Evolutionary conservation across 1,140 invertebrate genomes (phyloP).

Genomic region (Liolophura sinensis): DNA sequence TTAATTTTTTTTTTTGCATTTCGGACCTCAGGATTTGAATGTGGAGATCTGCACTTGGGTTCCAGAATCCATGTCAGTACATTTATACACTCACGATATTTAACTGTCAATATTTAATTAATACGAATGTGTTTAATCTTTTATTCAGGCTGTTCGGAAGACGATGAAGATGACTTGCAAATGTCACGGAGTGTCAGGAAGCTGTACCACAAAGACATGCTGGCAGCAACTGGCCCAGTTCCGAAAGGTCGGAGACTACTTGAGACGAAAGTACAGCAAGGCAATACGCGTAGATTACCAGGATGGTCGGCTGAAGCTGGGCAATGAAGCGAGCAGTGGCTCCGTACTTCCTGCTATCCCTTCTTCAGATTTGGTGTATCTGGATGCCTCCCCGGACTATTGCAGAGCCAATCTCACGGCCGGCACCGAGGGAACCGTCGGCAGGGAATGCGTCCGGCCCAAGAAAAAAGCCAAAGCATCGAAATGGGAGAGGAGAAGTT

Average conservation of each 20-base stretch:
- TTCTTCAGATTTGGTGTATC: slow-evolving; percentile 73
- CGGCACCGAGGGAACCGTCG: slow-evolving; percentile 80
- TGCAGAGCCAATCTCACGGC: slow-evolving; percentile 75
- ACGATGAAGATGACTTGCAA: slow-evolving; percentile 88
- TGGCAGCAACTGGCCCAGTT: slow-evolving; percentile 88
- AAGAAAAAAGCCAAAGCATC: slow-evolving; percentile 62
- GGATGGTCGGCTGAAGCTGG: slow-evolving; percentile 28
- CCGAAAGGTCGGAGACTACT: slow-evolving; percentile 81
- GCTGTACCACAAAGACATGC: slow-evolving; percentile 88
- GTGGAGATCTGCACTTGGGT: background rate
- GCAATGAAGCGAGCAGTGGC: slow-evolving; percentile 21
- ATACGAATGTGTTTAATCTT: background rate
- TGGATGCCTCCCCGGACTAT: slow-evolving; percentile 87
- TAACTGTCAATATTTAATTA: background rate
- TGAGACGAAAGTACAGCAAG: slow-evolving; percentile 84
- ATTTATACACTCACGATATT: background rate
- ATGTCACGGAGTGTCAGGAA: slow-evolving; percentile 88
- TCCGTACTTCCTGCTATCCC: slow-evolving; percentile 21
- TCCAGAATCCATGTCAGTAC: background rate
- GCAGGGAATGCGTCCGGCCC: slow-evolving; percentile 35
- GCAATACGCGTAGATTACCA: slow-evolving; percentile 69
- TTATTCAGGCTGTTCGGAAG: slow-evolving; percentile 77
- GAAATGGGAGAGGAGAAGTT: slow-evolving; percentile 67
- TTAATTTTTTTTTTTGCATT: no score
- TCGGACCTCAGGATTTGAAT: no score